Conservation (phyloP, 2,113 vertebrate genomes). For the Ptychochromis oligacanthus region DNA sequence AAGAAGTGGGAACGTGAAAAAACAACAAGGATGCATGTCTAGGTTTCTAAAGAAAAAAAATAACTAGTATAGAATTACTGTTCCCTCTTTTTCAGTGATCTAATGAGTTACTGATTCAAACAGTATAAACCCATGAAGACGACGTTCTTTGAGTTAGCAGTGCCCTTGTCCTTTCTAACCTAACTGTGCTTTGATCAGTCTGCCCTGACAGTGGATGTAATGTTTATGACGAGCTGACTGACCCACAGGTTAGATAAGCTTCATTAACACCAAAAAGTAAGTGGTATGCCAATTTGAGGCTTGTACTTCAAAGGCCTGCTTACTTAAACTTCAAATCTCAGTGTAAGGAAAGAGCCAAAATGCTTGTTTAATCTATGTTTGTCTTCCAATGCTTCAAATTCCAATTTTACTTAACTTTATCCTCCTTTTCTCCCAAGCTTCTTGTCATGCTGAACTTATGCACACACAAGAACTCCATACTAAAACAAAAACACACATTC, state of each 20-base stretch:
- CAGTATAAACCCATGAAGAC: not conserved
- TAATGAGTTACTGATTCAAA: not conserved
- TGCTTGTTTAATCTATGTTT: not conserved
- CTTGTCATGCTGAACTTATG: constrained; percentile 13
- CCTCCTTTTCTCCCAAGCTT: not conserved
- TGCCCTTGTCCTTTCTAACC: constrained; percentile 3
- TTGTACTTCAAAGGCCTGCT: constrained; percentile 11
- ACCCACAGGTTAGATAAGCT: constrained; percentile 44
- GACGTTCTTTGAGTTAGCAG: not conserved
- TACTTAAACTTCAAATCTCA: constrained; percentile 15
- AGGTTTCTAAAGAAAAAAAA: not conserved
- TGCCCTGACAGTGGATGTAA: constrained; percentile 12
- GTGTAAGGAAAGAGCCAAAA: not conserved
- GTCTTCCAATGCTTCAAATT: not conserved
- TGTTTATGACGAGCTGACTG: constrained; percentile 25
- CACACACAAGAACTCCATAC: constrained; percentile 4
- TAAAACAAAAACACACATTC: constrained; percentile 64
- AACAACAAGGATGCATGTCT: not conserved
- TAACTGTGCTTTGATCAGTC: constrained; percentile 18
- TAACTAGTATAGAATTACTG: not conserved
- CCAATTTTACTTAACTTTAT: not conserved
- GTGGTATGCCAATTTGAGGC: not conserved
- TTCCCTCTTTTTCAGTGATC: not conserved
- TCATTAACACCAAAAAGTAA: constrained; percentile 8
- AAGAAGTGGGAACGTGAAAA: not conserved